phyloP scores from a whole-genome alignment of 2,113 vertebrate genomes.

The Rynchops niger region DNA sequence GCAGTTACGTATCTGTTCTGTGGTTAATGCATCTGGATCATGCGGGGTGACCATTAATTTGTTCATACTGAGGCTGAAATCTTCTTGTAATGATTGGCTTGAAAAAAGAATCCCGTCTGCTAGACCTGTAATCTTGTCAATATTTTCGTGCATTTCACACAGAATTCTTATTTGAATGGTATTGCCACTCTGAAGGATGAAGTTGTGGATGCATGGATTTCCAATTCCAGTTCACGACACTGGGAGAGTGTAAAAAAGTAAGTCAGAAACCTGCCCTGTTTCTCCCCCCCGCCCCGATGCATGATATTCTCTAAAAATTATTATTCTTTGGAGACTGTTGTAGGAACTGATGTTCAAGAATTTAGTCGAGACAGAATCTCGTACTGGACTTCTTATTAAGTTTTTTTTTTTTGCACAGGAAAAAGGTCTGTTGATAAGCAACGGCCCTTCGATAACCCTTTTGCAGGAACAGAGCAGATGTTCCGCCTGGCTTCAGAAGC shows the following conservation, averaged over 20 bases:
- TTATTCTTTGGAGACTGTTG: neutral
- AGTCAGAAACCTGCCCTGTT: neutral
- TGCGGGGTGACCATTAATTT: neutral
- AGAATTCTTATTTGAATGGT: neutral
- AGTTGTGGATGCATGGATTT: conserved; percentile 37
- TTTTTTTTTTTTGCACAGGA: neutral
- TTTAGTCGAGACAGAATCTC: neutral
- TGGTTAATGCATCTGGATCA: neutral
- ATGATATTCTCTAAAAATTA: neutral
- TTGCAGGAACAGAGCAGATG: neutral
- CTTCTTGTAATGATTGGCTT: neutral
- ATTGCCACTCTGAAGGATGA: conserved; percentile 24
- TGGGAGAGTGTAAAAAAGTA: neutral
- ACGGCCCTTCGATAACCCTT: neutral
- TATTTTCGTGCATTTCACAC: neutral
- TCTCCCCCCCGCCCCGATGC: no score
- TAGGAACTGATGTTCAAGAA: neutral
- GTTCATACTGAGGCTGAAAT: neutral
- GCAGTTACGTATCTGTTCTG: neutral
- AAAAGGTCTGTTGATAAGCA: neutral
- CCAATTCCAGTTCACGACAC: neutral
- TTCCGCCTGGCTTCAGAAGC: neutral
- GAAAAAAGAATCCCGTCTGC: neutral
- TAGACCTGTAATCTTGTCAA: neutral
- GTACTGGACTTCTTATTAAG: neutral